phyloP scores from a whole-genome alignment of 1,140 invertebrate genomes.

The Halictus rubicundus region DNA sequence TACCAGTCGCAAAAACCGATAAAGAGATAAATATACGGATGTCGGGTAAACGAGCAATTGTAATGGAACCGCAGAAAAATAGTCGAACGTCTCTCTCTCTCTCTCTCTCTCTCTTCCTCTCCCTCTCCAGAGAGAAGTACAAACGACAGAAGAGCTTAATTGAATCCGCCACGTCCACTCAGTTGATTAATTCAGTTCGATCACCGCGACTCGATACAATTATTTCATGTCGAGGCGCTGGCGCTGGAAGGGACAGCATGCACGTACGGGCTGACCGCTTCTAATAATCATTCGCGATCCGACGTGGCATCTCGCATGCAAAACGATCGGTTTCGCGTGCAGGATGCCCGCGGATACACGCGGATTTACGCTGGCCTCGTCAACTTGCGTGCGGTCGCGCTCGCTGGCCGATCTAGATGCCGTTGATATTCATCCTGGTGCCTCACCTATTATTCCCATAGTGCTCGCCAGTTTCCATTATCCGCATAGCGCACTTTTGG shows the following conservation, averaged over 20 bases:
- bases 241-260: constrained; percentile 12
- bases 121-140: background rate
- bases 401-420: too few species aligned
- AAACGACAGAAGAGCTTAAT: constrained; percentile 53
- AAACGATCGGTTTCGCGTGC: constrained; percentile 46
- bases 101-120: background rate
- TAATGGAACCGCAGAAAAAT: constrained; percentile 10
- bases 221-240: constrained; percentile 50
- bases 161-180: constrained; percentile 47
- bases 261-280: constrained; percentile 23
- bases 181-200: constrained; percentile 58
- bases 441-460: too few species aligned
- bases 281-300: constrained; percentile 62
- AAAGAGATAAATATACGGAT: constrained; percentile 25
- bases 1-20: background rate
- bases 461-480: too few species aligned
- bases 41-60: constrained; percentile 8
- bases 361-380: background rate
- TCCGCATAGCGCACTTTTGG: too few species aligned
- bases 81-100: too few species aligned
- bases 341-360: constrained; percentile 40
- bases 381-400: background rate
- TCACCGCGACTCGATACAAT: constrained; percentile 53
- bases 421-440: too few species aligned
- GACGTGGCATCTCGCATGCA: constrained; percentile 52